Conservation (phyloP, 2,797 vertebrate species). For the Tolypeutes matacus region DNA sequence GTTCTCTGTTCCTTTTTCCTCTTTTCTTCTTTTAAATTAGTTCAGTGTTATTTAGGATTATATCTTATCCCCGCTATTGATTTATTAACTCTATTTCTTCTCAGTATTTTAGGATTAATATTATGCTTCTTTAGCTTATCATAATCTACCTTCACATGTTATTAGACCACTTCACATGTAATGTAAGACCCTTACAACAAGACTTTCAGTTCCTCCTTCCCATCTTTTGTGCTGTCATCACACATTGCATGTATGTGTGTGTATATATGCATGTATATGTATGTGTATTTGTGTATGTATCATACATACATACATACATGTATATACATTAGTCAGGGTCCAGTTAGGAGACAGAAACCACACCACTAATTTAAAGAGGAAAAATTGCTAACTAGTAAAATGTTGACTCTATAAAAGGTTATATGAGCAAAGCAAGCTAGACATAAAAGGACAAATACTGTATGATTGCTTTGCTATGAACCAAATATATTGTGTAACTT, state of each 20-base stretch:
- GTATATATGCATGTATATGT: neutral
- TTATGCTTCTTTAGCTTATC: neutral
- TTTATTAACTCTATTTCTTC: neutral
- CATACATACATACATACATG: no score
- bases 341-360: neutral
- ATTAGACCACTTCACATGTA: neutral
- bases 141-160: neutral
- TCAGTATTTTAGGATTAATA: neutral
- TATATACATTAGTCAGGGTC: neutral
- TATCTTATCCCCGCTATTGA: neutral
- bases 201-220: neutral
- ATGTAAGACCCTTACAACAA: neutral
- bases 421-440: no score
- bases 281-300: neutral
- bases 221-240: neutral
- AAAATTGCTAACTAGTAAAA: neutral
- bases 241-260: neutral
- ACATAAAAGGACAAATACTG: no score
- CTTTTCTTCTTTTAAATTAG: constrained; percentile 2
- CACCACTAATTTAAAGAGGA: neutral
- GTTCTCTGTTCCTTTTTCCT: neutral
- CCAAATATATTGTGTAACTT: no score
- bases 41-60: neutral
- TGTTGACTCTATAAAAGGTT: neutral
- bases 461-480: no score